Evolutionary conservation across 2,113 vertebrate genomes (phyloP).

Genomic region (Etheostoma spectabile): DNA sequence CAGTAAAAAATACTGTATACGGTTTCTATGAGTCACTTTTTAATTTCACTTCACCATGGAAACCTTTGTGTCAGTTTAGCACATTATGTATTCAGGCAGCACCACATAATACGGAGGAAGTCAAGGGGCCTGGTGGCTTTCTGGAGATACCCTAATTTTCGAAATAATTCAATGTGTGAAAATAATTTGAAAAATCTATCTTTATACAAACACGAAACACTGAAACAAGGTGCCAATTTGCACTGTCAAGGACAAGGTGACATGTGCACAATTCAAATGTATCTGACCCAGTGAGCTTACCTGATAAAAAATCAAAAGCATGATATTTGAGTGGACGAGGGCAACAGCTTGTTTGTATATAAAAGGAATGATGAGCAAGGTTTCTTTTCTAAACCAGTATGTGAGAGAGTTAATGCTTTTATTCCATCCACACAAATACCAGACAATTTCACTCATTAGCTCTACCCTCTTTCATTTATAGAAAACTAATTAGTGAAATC

Average conservation of each 20-base stretch:
- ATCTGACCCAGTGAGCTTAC: constrained; percentile 39
- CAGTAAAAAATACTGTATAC: background rate
- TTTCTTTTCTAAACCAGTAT: constrained; percentile 21
- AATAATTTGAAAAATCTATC: constrained; percentile 17
- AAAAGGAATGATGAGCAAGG: constrained; percentile 29
- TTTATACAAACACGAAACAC: constrained; percentile 21
- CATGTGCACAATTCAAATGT: constrained; percentile 14
- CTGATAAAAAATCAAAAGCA: constrained; percentile 36
- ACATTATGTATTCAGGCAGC: constrained; percentile 14
- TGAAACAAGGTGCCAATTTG: constrained; percentile 35
- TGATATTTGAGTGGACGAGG: constrained; percentile 15
- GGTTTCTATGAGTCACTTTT: constrained; percentile 1
- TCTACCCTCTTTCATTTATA: constrained; percentile 23
- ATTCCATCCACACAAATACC: constrained; percentile 32
- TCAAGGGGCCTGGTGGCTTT: constrained; percentile 7
- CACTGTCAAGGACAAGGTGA: constrained; percentile 40
- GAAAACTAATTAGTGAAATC: constrained; percentile 41
- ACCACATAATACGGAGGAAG: constrained; percentile 14
- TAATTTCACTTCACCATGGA: constrained; percentile 4
- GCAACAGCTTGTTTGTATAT: constrained; percentile 14
- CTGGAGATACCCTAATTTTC: background rate
- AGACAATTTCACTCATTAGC: constrained; percentile 22
- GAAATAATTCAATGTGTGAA: background rate
- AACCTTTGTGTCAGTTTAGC: constrained; percentile 20
- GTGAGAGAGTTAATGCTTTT: constrained; percentile 1